These are phyloP conservation scores for Apotomis turbidana DNA, from an alignment of 2,888 invertebrate genomes.

Conservation along the genomic window DNA sequence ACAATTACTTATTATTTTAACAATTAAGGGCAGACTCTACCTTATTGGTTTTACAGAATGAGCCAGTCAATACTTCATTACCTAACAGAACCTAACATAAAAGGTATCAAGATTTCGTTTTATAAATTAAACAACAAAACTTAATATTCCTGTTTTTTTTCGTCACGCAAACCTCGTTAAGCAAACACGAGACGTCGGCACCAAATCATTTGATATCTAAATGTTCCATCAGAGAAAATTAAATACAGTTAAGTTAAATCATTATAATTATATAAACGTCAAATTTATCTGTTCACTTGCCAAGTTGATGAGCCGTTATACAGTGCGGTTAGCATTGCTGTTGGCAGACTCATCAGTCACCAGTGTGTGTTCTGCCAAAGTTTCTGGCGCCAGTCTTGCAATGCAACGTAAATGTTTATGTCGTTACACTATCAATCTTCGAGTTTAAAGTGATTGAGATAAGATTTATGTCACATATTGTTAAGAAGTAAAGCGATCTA, in stretches of 20 bases:
- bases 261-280: neutral
- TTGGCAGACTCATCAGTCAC: constrained; percentile 15
- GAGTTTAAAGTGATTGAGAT: neutral
- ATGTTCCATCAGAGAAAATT: neutral
- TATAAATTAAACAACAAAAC: neutral
- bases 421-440: constrained; percentile 7
- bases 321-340: constrained; percentile 5
- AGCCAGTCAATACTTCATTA: no score
- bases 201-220: neutral
- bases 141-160: neutral
- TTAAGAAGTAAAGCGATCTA: neutral
- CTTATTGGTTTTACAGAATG: no score
- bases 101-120: neutral
- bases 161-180: neutral
- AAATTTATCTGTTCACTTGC: constrained; percentile 13
- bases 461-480: no score
- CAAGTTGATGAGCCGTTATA: constrained; percentile 19
- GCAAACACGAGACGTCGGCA: neutral
- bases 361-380: constrained; percentile 20
- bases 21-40: no score
- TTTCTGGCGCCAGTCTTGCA: constrained; percentile 29
- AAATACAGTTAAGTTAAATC: constrained; percentile 17
- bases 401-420: constrained; percentile 21
- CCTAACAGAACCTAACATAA: no score
- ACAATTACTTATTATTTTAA: constrained; percentile 1